A percentile compares a stretch with the other conserved stretches of the same genome.
These are phyloP conservation scores for Chrysochloris asiatica DNA, from an alignment of 2,113 vertebrate genomes.

Conservation along the genomic window DNA sequence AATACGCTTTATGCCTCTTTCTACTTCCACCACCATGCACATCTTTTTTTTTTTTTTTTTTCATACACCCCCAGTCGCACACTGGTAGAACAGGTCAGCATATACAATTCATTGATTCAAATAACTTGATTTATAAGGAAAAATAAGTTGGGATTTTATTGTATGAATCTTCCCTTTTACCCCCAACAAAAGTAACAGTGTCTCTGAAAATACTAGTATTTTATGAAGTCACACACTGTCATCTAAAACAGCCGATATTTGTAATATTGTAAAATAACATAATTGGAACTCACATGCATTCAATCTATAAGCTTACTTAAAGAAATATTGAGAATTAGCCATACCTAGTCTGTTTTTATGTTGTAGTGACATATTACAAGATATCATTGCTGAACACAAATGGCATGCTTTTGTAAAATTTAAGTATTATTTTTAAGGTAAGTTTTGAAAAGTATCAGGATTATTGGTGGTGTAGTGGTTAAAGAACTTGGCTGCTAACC, in stretches of 20 bases:
- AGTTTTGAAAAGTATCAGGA: constrained; percentile 60
- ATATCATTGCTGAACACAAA: constrained; percentile 1
- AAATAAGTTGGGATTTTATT: constrained; percentile 67
- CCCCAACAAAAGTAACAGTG: constrained; percentile 52
- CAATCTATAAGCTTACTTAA: constrained; percentile 16
- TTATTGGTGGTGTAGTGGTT: not conserved
- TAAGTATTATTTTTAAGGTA: not conserved
- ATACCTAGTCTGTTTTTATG: constrained; percentile 19
- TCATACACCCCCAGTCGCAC: constrained; percentile 67
- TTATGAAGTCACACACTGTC: constrained; percentile 41
- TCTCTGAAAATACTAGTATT: constrained; percentile 61
- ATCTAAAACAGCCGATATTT: constrained; percentile 40
- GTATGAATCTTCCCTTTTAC: constrained; percentile 45
- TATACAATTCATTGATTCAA: constrained; percentile 83
- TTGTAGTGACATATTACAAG: not conserved
- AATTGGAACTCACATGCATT: not conserved
- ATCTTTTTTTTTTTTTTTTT: constrained; percentile 69
- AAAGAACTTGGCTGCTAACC: not conserved
- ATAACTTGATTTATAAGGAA: constrained; percentile 78
- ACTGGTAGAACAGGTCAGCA: constrained; percentile 80
- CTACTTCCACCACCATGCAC: constrained; percentile 85
- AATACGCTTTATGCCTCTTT: constrained; percentile 93
- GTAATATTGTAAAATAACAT: constrained; percentile 32
- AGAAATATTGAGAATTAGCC: constrained; percentile 38
- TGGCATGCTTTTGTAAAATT: constrained; percentile 5